phyloP scores from a whole-genome alignment of 2,888 invertebrate species.

The Chloromyia formosa region DNA sequence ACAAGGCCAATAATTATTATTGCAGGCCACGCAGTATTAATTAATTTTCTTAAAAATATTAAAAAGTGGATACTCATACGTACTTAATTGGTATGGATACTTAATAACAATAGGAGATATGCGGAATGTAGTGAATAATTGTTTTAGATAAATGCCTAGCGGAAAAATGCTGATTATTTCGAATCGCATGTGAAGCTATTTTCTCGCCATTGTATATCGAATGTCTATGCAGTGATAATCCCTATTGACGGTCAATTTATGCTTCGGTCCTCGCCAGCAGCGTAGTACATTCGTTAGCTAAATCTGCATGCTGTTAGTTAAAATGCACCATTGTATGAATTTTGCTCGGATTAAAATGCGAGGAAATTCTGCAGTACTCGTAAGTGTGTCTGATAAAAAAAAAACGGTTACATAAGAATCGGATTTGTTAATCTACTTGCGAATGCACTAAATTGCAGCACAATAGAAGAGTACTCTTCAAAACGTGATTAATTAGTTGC shows the following conservation, averaged over 20 bases:
- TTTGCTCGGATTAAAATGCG: too few species aligned
- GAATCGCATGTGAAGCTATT: conserved; percentile 12
- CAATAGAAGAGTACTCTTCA: background rate
- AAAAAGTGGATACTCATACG: too few species aligned
- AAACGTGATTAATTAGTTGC: conserved; percentile 20
- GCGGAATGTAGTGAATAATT: background rate
- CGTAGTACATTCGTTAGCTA: too few species aligned
- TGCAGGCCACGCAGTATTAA: background rate
- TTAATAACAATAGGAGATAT: background rate
- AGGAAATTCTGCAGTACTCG: too few species aligned
- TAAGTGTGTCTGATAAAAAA: too few species aligned
- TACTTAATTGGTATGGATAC: background rate
- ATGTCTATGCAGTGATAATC: background rate
- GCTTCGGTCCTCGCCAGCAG: too few species aligned
- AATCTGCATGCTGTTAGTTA: too few species aligned
- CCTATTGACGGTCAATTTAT: background rate
- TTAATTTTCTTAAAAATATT: conserved; percentile 7
- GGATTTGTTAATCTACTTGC: conserved; percentile 1
- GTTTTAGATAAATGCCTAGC: background rate
- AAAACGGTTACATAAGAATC: background rate
- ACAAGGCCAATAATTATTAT: conserved; percentile 4
- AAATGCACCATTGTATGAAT: background rate
- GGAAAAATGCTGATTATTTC: conserved; percentile 9
- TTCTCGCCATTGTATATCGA: conserved; percentile 10
- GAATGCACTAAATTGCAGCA: background rate